These are phyloP conservation scores for Sphenodon punctatus DNA, from an alignment of 2,797 vertebrate genomes.

Conservation along the genomic window DNA sequence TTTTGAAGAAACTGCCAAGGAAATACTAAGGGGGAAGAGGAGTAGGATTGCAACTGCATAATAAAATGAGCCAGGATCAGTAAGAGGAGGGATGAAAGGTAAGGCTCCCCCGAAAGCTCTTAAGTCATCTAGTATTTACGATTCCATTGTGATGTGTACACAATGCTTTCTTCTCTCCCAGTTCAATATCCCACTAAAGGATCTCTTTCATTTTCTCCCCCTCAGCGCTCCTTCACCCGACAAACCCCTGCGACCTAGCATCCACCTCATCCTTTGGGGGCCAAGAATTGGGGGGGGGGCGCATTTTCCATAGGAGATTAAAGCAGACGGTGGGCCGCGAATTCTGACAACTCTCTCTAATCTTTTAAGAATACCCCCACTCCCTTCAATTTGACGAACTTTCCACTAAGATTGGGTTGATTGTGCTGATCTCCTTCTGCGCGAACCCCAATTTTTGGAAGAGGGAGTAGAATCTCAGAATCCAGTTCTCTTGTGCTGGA, in stretches of 20 bases:
- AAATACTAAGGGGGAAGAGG: background rate
- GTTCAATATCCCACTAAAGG: background rate
- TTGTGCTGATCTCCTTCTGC: background rate
- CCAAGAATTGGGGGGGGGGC: too few relatives aligned
- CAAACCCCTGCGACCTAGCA: background rate
- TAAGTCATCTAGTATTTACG: background rate
- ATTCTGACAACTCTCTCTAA: too few relatives aligned
- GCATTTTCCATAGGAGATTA: too few relatives aligned
- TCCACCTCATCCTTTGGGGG: background rate
- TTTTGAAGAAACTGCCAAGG: background rate
- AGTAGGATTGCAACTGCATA: background rate
- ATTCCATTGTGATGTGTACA: background rate
- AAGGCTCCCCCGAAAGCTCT: too few relatives aligned
- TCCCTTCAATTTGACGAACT: too few relatives aligned
- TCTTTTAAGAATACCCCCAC: too few relatives aligned
- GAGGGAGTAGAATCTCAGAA: background rate
- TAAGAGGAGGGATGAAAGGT: background rate
- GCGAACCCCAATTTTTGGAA: background rate
- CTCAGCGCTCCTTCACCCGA: background rate
- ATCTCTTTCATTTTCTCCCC: background rate
- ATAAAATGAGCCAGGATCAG: background rate
- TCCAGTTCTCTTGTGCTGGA: background rate
- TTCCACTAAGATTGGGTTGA: too few relatives aligned
- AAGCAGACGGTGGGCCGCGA: too few relatives aligned
- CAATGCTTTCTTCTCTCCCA: background rate